A percentile compares a stretch with the other conserved stretches of the same genome.
phyloP scores from a whole-genome alignment of 64 coral and sea anemone species.

The Porites lutea region DNA sequence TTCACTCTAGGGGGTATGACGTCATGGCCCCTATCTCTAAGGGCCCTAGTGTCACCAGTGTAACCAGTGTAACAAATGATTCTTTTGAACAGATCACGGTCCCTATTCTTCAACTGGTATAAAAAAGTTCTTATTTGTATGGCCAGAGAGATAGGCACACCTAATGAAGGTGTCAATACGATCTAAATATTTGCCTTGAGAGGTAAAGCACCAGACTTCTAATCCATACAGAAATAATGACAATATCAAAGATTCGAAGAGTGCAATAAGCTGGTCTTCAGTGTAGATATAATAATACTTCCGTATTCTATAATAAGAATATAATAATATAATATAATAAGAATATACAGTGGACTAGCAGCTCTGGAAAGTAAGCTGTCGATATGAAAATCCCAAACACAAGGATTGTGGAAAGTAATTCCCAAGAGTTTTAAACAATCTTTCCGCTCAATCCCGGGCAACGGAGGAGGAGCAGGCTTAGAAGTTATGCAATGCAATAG shows the following conservation, averaged over 20 bases:
- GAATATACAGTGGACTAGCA: slow-evolving; percentile 8
- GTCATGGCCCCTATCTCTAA: not conserved
- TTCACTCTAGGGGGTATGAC: too few relatives aligned
- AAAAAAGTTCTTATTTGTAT: not conserved
- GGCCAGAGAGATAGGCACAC: not conserved
- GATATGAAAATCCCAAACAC: too few relatives aligned
- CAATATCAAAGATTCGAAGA: slow-evolving; percentile 37
- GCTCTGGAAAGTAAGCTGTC: too few relatives aligned
- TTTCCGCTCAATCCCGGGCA: not conserved
- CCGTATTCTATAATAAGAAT: not conserved
- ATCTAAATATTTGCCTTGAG: not conserved
- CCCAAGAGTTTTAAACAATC: not conserved
- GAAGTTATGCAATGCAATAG: not conserved
- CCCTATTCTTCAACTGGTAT: slow-evolving; percentile 27
- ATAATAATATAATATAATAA: not conserved
- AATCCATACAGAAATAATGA: slow-evolving; percentile 37
- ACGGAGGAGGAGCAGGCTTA: not conserved
- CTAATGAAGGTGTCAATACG: not conserved
- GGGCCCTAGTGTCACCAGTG: not conserved
- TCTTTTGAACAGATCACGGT: slow-evolving; percentile 33
- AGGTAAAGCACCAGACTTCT: slow-evolving; percentile 47
- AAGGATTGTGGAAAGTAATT: not conserved
- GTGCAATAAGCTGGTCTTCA: not conserved
- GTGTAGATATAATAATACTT: not conserved
- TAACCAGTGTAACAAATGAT: not conserved